Percentiles rank a stretch among this genome's conserved stretches.
Evolutionary conservation across 92 coral and sea anemone genomes (phyloP).

Genomic region (Porites cylindrica): DNA sequence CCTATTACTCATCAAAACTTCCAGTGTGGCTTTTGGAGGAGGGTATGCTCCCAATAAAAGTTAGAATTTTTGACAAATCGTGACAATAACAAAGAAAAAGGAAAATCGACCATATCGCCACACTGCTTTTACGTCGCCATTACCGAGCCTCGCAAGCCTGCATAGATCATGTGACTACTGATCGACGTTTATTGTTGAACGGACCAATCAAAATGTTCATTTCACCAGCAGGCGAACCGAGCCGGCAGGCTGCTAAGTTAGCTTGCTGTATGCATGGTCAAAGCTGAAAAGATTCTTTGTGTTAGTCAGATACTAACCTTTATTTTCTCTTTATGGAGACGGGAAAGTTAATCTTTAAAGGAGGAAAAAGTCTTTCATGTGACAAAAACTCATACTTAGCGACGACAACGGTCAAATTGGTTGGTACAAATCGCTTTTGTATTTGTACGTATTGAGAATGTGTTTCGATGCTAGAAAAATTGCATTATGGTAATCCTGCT

Average conservation of each 20-base stretch:
- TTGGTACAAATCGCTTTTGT: too few species aligned
- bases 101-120: constrained; percentile 88
- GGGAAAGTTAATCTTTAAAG: background rate
- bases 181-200: constrained; percentile 71
- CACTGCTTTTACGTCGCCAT: constrained; percentile 96
- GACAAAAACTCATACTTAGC: background rate
- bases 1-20: constrained; percentile 99
- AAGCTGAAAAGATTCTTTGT: background rate
- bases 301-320: background rate
- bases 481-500: too few species aligned
- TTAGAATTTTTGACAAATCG: constrained; percentile 69
- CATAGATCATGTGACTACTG: constrained; percentile 88
- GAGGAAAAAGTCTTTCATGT: background rate
- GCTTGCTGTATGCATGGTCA: background rate
- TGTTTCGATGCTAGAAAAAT: too few species aligned
- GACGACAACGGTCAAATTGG: background rate
- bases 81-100: constrained; percentile 78
- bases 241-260: constrained; percentile 37
- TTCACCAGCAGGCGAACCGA: constrained; percentile 29
- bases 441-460: too few species aligned
- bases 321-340: constrained; percentile 1
- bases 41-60: constrained; percentile 89
- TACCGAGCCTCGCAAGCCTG: constrained; percentile 89
- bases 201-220: constrained; percentile 77
- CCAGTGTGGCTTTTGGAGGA: constrained; percentile 96